Evolutionary conservation across 2,888 invertebrate genomes (phyloP).

Genomic region (Cephus nigrinus): DNA sequence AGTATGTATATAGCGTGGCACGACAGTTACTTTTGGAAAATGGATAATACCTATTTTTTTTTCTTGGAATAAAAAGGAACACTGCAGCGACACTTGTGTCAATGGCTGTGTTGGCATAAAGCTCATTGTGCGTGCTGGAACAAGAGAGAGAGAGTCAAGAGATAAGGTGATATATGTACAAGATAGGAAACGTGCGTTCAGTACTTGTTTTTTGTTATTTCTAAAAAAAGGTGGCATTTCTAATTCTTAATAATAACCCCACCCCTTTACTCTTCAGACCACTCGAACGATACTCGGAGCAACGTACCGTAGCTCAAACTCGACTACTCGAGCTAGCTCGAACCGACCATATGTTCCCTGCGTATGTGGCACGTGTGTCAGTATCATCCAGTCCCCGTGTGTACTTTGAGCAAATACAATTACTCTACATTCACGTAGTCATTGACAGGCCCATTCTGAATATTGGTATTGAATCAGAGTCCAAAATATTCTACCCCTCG

Average conservation of each 20-base stretch:
- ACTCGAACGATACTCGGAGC: background rate
- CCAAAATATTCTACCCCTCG: background rate
- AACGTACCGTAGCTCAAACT: background rate
- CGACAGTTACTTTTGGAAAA: background rate
- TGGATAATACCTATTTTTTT: constrained; percentile 13
- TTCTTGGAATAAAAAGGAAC: constrained; percentile 41
- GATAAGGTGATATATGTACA: background rate
- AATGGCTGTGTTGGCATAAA: constrained; percentile 50
- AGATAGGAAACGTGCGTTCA: background rate
- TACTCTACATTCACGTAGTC: constrained; percentile 13
- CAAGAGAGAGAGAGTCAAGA: background rate
- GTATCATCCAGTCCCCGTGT: background rate
- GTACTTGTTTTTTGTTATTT: background rate
- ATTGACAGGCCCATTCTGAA: constrained; percentile 7
- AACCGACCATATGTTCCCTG: background rate
- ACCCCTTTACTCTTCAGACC: background rate
- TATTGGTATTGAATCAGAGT: constrained; percentile 12
- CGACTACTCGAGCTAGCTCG: background rate
- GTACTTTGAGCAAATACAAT: constrained; percentile 21
- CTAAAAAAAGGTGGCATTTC: background rate
- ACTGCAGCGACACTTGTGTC: constrained; percentile 52
- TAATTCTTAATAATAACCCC: background rate
- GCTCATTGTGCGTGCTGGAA: constrained; percentile 39
- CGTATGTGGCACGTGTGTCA: background rate
- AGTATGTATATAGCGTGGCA: background rate